These are phyloP conservation scores for Brachypodius melanocephalos DNA, from an alignment of 2,113 vertebrate species.

Conservation along the genomic window DNA sequence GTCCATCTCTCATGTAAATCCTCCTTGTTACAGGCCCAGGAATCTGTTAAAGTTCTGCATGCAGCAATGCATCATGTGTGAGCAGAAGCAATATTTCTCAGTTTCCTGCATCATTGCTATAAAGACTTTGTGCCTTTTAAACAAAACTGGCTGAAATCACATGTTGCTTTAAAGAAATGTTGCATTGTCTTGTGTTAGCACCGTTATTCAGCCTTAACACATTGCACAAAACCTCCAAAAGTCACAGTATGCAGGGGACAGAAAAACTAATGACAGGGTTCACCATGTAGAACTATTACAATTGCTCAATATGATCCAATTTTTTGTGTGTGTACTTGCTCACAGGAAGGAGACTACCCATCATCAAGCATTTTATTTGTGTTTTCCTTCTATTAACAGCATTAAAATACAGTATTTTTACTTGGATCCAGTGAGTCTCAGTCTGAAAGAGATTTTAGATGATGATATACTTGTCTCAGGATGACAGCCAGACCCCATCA, in stretches of 20 bases:
- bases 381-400: background rate
- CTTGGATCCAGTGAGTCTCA: background rate
- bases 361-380: background rate
- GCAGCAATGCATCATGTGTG: rapidly evolving
- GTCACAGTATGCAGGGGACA: background rate
- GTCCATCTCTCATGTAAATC: background rate
- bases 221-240: background rate
- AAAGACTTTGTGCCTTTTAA: background rate
- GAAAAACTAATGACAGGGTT: background rate
- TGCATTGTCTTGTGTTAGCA: background rate
- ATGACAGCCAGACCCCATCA: background rate
- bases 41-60: background rate
- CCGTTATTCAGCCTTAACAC: background rate
- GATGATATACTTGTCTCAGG: background rate
- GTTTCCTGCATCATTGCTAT: background rate
- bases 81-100: background rate
- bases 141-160: background rate
- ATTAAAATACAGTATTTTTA: background rate
- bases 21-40: background rate
- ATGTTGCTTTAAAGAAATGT: background rate
- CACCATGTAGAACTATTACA: background rate
- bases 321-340: background rate
- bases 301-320: background rate
- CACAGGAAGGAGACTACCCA: background rate
- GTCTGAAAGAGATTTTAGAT: background rate